Conservation (phyloP, 2,797 vertebrate species). For the Sebastes cheni region DNA sequence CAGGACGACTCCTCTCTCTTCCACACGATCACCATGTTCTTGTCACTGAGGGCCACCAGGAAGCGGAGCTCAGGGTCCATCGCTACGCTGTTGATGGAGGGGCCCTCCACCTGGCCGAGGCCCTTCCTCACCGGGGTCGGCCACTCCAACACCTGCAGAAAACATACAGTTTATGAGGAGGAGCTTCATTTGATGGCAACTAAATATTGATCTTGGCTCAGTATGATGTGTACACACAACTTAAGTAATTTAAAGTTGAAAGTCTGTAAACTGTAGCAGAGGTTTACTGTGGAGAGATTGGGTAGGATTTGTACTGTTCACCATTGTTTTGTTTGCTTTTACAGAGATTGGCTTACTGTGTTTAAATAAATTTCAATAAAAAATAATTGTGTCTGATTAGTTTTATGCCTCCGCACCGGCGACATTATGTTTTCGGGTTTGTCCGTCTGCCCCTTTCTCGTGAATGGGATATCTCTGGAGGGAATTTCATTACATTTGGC, state of each 20-base stretch:
- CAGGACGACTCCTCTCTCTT: constrained; percentile 71
- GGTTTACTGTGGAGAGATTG: background rate
- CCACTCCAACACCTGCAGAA: constrained; percentile 88
- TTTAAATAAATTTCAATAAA: too few species aligned
- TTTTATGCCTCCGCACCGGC: accelerated
- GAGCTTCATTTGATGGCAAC: background rate
- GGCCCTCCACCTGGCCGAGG: constrained; percentile 73
- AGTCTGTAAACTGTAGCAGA: background rate
- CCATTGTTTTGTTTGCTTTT: background rate
- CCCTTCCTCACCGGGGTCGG: constrained; percentile 77
- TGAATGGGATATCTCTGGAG: too few species aligned
- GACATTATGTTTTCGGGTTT: too few species aligned
- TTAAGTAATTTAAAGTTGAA: background rate
- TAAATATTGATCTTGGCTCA: background rate
- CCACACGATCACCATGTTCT: constrained; percentile 94
- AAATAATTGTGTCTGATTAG: too few species aligned
- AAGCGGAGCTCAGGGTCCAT: constrained; percentile 87
- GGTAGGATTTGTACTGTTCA: background rate
- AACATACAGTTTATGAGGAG: accelerated
- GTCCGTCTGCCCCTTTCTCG: too few species aligned
- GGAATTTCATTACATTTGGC: too few species aligned
- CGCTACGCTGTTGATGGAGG: constrained; percentile 89
- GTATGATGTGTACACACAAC: background rate
- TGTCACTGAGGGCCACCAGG: constrained; percentile 92
- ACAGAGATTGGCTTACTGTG: too few species aligned